A percentile compares a stretch with the other conserved stretches of the same genome.
phyloP scores from a whole-genome alignment of 2,888 invertebrate species.

The Sepiola atlantica region DNA sequence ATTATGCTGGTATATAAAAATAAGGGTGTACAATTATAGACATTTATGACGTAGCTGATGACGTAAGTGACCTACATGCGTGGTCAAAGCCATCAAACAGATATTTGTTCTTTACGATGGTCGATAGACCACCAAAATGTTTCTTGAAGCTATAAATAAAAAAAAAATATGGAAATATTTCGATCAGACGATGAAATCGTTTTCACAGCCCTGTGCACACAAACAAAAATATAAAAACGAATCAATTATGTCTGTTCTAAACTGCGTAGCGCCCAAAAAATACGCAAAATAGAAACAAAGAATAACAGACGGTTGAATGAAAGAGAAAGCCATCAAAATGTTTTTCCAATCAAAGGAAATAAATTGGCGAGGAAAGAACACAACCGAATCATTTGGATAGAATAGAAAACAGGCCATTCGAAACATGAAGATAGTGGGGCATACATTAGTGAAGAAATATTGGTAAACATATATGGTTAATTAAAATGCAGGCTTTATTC shows the following conservation, averaged over 20 bases:
- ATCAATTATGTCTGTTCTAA: not conserved
- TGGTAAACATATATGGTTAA: too few relatives aligned
- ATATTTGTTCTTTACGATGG: not conserved
- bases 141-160: not conserved
- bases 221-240: not conserved
- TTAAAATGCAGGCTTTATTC: too few relatives aligned
- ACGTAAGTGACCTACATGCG: not conserved
- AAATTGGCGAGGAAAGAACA: not conserved
- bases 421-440: too few relatives aligned
- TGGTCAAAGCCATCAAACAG: not conserved
- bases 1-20: too few relatives aligned
- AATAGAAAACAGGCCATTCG: too few relatives aligned
- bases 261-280: not conserved
- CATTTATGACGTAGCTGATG: not conserved
- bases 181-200: not conserved
- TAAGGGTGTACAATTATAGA: too few relatives aligned
- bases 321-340: not conserved
- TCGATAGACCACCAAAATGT: conserved; percentile 12
- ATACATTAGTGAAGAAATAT: too few relatives aligned
- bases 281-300: not conserved
- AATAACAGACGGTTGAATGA: not conserved
- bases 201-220: not conserved
- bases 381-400: too few relatives aligned
- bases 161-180: not conserved
- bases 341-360: not conserved